phyloP scores from a whole-genome alignment of 2,888 invertebrate genomes.

The Drosophila testacea region DNA sequence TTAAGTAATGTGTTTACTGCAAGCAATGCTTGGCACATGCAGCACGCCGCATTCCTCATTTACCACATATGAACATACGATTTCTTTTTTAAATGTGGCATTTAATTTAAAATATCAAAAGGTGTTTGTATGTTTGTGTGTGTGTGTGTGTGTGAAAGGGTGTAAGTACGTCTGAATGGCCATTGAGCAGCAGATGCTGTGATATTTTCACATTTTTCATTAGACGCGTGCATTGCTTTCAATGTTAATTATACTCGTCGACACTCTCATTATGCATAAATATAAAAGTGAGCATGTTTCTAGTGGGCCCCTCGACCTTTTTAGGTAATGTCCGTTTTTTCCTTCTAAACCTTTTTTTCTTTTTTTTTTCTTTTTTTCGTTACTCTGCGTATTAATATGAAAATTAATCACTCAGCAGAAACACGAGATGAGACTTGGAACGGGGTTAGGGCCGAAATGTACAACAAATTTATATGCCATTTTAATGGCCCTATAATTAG shows the following conservation, averaged over 20 bases:
- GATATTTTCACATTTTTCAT: conserved; percentile 64
- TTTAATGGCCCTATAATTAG: conserved; percentile 75
- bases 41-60: conserved; percentile 16
- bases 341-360: background rate
- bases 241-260: conserved; percentile 73
- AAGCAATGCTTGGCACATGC: background rate
- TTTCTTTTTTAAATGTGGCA: conserved; percentile 31
- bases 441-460: conserved; percentile 12
- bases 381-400: conserved; percentile 64
- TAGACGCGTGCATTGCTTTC: conserved; percentile 62
- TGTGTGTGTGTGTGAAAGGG: conserved; percentile 1
- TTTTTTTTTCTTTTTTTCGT: conserved; percentile 10
- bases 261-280: conserved; percentile 74
- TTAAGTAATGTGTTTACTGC: conserved; percentile 25
- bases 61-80: conserved; percentile 14
- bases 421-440: background rate
- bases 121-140: conserved; percentile 21
- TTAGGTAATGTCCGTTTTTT: conserved; percentile 41
- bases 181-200: conserved; percentile 49
- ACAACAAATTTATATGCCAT: conserved; percentile 62
- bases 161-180: conserved; percentile 50
- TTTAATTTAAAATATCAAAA: conserved; percentile 53
- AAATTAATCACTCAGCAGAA: conserved; percentile 73
- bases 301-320: conserved; percentile 56
- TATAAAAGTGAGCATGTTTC: conserved; percentile 62